Conservation (phyloP, 2,113 vertebrate genomes). For the Indri indri region DNA sequence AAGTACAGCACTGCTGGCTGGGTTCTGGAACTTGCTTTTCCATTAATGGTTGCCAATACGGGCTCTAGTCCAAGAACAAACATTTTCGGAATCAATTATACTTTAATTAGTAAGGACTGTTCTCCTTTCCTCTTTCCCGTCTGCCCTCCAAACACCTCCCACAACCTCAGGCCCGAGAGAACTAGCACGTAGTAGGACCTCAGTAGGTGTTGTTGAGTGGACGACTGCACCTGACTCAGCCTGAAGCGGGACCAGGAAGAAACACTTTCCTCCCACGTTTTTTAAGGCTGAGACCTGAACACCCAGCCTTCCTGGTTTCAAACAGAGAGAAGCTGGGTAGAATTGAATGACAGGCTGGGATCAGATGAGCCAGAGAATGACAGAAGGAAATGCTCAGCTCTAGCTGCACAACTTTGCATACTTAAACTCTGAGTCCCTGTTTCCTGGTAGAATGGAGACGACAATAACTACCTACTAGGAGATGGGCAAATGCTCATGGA, state of each 20-base stretch:
- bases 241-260: not conserved
- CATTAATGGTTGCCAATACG: not conserved
- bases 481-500: not conserved
- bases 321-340: not conserved
- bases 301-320: not conserved
- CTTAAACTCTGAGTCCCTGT: not conserved
- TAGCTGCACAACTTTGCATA: not conserved
- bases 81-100: not conserved
- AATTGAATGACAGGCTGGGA: not conserved
- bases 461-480: not conserved
- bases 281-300: not conserved
- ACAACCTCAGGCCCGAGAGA: not conserved
- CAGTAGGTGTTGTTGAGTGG: not conserved
- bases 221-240: rapidly evolving
- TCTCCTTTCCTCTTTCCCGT: not conserved
- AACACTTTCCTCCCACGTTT: not conserved
- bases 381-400: not conserved
- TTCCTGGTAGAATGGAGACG: not conserved
- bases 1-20: not conserved
- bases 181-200: not conserved
- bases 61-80: not conserved
- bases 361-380: not conserved
- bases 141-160: not conserved
- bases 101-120: not conserved
- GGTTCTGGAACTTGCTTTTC: not conserved